These are phyloP conservation scores for Shinisaurus crocodilurus DNA, from an alignment of 2,113 vertebrate species.

Conservation along the genomic window DNA sequence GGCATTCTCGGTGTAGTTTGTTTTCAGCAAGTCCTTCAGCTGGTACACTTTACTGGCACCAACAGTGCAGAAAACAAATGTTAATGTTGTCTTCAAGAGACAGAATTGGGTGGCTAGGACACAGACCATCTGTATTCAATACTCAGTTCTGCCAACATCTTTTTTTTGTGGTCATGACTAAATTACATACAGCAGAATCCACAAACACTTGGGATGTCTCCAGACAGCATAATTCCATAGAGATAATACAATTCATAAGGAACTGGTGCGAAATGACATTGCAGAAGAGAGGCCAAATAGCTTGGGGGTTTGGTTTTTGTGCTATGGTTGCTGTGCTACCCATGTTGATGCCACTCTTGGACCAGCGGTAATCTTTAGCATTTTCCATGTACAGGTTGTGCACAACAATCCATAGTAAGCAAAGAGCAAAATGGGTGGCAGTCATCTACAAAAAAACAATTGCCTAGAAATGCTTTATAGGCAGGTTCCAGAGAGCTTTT, in stretches of 20 bases:
- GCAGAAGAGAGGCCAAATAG: background rate
- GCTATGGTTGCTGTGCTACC: background rate
- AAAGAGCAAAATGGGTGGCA: background rate
- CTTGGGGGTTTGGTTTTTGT: background rate
- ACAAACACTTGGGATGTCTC: background rate
- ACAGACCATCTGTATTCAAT: background rate
- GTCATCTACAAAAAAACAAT: background rate
- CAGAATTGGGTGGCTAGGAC: conserved; percentile 1
- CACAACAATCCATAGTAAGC: background rate
- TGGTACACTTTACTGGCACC: conserved; percentile 1
- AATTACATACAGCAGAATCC: background rate
- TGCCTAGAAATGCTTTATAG: background rate
- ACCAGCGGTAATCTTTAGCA: background rate
- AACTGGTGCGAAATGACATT: background rate
- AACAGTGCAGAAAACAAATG: conserved; percentile 25
- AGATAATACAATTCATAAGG: background rate
- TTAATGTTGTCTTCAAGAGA: background rate
- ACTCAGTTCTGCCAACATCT: background rate
- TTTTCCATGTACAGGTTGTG: background rate
- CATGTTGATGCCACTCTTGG: background rate
- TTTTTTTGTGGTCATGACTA: background rate
- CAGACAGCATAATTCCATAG: background rate
- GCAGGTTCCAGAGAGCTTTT: background rate
- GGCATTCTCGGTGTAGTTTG: background rate
- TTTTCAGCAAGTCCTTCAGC: conserved; percentile 14